Evolutionary conservation across 2,797 vertebrate species (phyloP).

Genomic region (Kryptolebias ocellatus): DNA sequence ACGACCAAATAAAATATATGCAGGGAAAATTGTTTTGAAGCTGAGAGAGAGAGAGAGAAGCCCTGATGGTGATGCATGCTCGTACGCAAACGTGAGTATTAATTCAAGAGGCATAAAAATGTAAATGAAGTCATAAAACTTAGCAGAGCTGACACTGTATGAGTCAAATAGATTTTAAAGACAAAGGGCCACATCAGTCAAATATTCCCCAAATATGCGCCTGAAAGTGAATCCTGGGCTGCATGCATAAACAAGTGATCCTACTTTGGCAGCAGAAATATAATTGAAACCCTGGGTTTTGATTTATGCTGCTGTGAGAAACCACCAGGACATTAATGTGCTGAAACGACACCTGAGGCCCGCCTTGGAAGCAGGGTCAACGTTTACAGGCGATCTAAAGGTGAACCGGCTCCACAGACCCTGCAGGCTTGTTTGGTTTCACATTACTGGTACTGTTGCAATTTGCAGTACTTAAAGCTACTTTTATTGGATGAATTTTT

Average conservation of each 20-base stretch:
- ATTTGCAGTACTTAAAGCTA: too few species aligned
- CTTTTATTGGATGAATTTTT: too few species aligned
- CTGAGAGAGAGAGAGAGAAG: constrained; percentile 13
- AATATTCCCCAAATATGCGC: constrained; percentile 29
- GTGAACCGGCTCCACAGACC: too few species aligned
- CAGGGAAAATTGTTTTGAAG: constrained; percentile 52
- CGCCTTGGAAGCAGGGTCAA: too few species aligned
- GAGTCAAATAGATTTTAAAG: constrained; percentile 46
- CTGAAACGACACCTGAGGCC: neutral
- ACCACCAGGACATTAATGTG: neutral
- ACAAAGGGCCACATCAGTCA: constrained; percentile 43
- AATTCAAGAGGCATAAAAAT: constrained; percentile 59
- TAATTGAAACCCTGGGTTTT: constrained; percentile 7
- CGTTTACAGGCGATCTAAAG: too few species aligned
- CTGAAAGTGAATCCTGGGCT: constrained; percentile 21
- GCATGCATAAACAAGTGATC: constrained; percentile 20
- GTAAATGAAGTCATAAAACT: constrained; percentile 59
- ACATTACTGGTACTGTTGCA: too few species aligned
- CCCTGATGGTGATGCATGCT: constrained; percentile 40
- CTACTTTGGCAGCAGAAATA: constrained; percentile 7
- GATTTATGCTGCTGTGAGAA: neutral
- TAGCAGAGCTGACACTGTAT: constrained; percentile 41
- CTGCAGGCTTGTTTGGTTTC: too few species aligned
- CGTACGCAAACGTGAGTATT: constrained; percentile 43
- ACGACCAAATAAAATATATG: constrained; percentile 58